These are phyloP conservation scores for Atta colombica DNA, from an alignment of 1,140 invertebrate species.

Conservation along the genomic window DNA sequence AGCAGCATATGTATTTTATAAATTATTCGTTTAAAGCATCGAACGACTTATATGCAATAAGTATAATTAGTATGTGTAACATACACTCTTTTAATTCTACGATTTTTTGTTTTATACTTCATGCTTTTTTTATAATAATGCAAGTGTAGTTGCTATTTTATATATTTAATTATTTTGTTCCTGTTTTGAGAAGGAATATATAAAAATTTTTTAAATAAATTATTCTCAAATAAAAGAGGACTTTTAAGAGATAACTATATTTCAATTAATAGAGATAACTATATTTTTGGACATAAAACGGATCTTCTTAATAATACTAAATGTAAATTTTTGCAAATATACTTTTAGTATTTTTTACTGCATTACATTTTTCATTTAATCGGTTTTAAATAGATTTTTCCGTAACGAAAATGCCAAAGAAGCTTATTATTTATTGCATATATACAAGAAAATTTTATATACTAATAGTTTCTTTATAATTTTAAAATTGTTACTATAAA, in stretches of 20 bases:
- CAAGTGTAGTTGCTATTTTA: not conserved
- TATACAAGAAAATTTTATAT: not conserved
- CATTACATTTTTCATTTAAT: not conserved
- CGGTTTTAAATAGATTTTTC: not conserved
- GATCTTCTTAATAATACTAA: too few relatives aligned
- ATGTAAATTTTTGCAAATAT: too few relatives aligned
- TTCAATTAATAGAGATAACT: too few relatives aligned
- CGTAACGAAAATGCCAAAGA: not conserved
- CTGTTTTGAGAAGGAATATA: not conserved
- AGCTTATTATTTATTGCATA: not conserved
- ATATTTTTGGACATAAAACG: too few relatives aligned
- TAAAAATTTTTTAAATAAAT: not conserved
- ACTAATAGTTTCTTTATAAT: slow-evolving; percentile 4
- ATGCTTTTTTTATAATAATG: not conserved
- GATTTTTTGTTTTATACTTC: not conserved
- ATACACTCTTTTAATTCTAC: not conserved
- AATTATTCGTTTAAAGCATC: slow-evolving; percentile 19
- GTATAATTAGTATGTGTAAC: not conserved
- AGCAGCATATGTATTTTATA: slow-evolving; percentile 31
- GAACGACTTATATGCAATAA: slow-evolving; percentile 1
- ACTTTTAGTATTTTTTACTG: not conserved
- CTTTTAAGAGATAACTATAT: not conserved
- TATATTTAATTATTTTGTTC: not conserved
- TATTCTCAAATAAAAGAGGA: not conserved
- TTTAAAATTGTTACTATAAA: not conserved